Base-by-base conservation (phyloP, 2,113 vertebrate species). In the Xiphias gladius region DNA sequence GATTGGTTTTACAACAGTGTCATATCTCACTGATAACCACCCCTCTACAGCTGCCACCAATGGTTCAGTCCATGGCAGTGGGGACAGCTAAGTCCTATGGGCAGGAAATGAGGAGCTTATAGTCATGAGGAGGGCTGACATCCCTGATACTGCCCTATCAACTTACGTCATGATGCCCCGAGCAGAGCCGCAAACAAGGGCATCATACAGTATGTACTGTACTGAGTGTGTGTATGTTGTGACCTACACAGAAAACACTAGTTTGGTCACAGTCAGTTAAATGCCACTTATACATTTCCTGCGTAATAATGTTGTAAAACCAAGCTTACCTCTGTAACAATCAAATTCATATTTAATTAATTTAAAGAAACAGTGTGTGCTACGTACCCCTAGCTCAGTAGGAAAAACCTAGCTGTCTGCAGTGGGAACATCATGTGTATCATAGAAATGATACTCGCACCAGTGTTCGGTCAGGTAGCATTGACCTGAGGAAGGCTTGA, bases 1-100 rank as follows among this genome's bases (percentile, higher is more conserved):
- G 22, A 37, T 28, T 69, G 30, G 8, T 48, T 79, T 10, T 35
- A 22, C 32, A 54, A 26, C 57, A 58, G n/a, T 14, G 2, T 80
- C 64, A 61, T 13, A 65, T 63, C 24, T 58, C n/a, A 54, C 55
- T 50, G 35, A 2, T 24, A 39, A 22, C 43, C 32, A 35, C 28
- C 2, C 2, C 64, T 43, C 46, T 12, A 22, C 68, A 85, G 76
- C 83, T 81, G 73, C 26, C 65, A 69, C 43, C 13, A 22, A 58
- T 68, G 73, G 22, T 76, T 76, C 48, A 73, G 73, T 76, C 71
- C 32, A 11, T 13, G 41, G 22, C 58, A 79, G 81, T 50, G 43
- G 68, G 73, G 54, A 76, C 85, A 76, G 72, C 32, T 85, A 24
- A 81, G 83, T 76, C 81, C 77, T 50, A 26, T 85, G 76, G 85